A percentile compares a stretch with the other conserved stretches of the same genome.
These are phyloP conservation scores for Cyclargus thomasi DNA, from an alignment of 1,140 invertebrate genomes.

Conservation along the genomic window DNA sequence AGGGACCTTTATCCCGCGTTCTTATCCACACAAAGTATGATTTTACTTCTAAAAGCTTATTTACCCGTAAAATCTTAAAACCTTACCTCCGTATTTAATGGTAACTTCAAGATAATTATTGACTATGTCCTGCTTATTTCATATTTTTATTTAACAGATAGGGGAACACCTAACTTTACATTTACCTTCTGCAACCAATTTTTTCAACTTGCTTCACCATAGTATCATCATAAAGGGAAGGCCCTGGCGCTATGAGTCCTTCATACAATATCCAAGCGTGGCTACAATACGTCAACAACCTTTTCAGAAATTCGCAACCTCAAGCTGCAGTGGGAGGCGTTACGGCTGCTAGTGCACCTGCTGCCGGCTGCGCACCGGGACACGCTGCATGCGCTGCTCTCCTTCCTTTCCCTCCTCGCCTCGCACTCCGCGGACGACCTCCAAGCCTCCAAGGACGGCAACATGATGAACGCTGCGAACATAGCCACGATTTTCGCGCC, in stretches of 20 bases:
- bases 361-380: slow-evolving; percentile 91
- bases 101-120: no score
- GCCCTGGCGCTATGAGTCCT: no score
- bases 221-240: no score
- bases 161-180: no score
- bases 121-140: no score
- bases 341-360: slow-evolving; percentile 89
- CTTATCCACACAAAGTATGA: slow-evolving; percentile 92
- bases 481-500: slow-evolving; percentile 95
- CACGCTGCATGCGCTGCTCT: slow-evolving; percentile 87
- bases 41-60: no score
- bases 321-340: slow-evolving; percentile 85
- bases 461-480: slow-evolving; percentile 95
- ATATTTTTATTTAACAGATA: no score
- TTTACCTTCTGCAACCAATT: no score
- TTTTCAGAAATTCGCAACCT: slow-evolving; percentile 85
- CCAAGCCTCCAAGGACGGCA: slow-evolving; percentile 77
- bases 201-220: no score
- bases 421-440: slow-evolving; percentile 82
- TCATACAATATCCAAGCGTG: background rate
- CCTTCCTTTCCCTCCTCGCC: slow-evolving; percentile 87
- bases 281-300: background rate
- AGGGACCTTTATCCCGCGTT: slow-evolving; percentile 92
- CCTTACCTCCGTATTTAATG: no score
- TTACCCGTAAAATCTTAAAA: no score